phyloP scores from a whole-genome alignment of 1,140 invertebrate genomes.

The Bradysia coprophila region DNA sequence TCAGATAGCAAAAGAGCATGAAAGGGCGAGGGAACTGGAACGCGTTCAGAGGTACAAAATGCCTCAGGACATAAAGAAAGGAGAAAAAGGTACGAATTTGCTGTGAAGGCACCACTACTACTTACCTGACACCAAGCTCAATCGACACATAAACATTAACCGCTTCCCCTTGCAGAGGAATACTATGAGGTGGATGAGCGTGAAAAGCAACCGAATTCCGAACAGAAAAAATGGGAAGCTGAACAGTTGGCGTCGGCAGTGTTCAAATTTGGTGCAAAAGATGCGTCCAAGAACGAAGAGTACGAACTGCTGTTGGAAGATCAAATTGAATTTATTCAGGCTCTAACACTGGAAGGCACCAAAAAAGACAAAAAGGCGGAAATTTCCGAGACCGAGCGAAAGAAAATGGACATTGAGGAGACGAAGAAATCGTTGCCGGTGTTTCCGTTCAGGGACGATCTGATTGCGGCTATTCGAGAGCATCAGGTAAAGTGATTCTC shows the following conservation, averaged over 20 bases:
- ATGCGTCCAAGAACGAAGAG: slow-evolving; percentile 47
- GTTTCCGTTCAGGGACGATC: slow-evolving; percentile 76
- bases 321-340: slow-evolving; percentile 95
- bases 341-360: slow-evolving; percentile 73
- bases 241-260: slow-evolving; percentile 89
- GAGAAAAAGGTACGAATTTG: slow-evolving; percentile 37
- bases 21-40: slow-evolving; percentile 79
- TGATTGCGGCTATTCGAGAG: slow-evolving; percentile 71
- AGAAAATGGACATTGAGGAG: slow-evolving; percentile 76
- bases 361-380: slow-evolving; percentile 35
- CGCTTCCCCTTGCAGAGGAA: slow-evolving; percentile 26
- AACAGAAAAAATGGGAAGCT: slow-evolving; percentile 96
- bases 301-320: slow-evolving; percentile 91
- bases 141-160: not conserved
- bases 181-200: slow-evolving; percentile 79
- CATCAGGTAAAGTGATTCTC: slow-evolving; percentile 47
- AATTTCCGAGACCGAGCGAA: slow-evolving; percentile 47
- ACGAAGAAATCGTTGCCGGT: slow-evolving; percentile 87
- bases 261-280: slow-evolving; percentile 81
- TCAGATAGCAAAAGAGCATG: slow-evolving; percentile 86
- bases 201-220: slow-evolving; percentile 74
- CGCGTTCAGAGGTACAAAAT: slow-evolving; percentile 86
- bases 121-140: no score
- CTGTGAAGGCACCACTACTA: no score
- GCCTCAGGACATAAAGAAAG: slow-evolving; percentile 60